These are phyloP conservation scores for Megalonaias nervosa DNA, from an alignment of 1,140 invertebrate genomes.

Conservation along the genomic window DNA sequence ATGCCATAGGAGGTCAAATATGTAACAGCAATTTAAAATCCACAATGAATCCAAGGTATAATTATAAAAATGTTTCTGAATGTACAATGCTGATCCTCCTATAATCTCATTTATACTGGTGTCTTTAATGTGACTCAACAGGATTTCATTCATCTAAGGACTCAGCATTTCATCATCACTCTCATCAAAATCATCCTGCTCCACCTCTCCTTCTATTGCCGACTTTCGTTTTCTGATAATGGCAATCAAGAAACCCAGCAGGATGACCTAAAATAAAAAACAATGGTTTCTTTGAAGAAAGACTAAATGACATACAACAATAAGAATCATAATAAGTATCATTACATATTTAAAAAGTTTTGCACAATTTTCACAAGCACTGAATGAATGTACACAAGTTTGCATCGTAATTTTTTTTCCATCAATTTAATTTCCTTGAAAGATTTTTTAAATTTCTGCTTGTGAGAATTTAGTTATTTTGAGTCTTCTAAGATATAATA, in stretches of 20 bases:
- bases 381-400: neutral
- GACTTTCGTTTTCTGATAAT: constrained; percentile 61
- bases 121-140: too few relatives aligned
- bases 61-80: too few relatives aligned
- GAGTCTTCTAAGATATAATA: too few relatives aligned
- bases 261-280: constrained; percentile 56
- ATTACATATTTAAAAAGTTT: neutral
- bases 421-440: too few relatives aligned
- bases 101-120: too few relatives aligned
- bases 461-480: too few relatives aligned
- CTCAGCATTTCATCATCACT: constrained; percentile 64
- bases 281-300: constrained; percentile 28
- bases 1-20: too few relatives aligned
- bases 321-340: neutral
- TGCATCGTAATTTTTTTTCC: neutral
- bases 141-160: too few relatives aligned
- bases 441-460: too few relatives aligned
- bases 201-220: constrained; percentile 64
- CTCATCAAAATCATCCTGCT: constrained; percentile 69
- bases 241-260: constrained; percentile 64
- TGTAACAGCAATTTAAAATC: too few relatives aligned
- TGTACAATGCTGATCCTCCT: too few relatives aligned
- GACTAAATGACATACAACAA: neutral
- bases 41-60: too few relatives aligned
- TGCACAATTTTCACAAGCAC: neutral